phyloP scores from a whole-genome alignment of 2,113 vertebrate species.

The Lamprotornis superbus region DNA sequence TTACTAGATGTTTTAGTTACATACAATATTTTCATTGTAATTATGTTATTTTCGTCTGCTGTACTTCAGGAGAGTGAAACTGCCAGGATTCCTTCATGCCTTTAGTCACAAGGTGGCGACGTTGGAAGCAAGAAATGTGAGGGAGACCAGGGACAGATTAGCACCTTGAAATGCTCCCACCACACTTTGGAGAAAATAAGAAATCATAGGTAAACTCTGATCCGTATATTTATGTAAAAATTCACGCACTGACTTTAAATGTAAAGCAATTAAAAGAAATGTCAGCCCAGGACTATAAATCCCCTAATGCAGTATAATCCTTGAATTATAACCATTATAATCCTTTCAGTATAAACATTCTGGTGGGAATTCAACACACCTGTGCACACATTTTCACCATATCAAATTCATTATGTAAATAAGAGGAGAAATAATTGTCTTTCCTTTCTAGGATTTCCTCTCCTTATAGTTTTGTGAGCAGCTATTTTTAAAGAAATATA shows the following conservation, averaged over 20 bases:
- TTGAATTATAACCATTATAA: background rate
- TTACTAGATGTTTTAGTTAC: background rate
- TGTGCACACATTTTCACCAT: background rate
- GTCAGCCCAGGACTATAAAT: background rate
- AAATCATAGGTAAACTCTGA: background rate
- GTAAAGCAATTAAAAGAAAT: background rate
- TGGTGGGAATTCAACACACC: background rate
- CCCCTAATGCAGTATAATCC: background rate
- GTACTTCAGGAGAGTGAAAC: background rate
- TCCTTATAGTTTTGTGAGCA: background rate
- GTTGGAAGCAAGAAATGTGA: background rate
- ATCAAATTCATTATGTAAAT: background rate
- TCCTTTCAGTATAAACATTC: background rate
- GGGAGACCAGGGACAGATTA: background rate
- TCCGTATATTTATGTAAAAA: background rate
- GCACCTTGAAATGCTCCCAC: background rate
- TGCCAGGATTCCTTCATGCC: background rate
- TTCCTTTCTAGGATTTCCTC: background rate
- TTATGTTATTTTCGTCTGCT: rapidly evolving
- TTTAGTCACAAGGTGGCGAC: conserved; percentile 42
- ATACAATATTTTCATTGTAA: background rate
- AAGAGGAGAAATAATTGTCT: background rate
- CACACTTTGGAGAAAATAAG: background rate
- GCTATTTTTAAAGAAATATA: background rate
- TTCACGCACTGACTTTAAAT: background rate